phyloP scores from a whole-genome alignment of 2,113 vertebrate genomes.

The Salvator merianae region DNA sequence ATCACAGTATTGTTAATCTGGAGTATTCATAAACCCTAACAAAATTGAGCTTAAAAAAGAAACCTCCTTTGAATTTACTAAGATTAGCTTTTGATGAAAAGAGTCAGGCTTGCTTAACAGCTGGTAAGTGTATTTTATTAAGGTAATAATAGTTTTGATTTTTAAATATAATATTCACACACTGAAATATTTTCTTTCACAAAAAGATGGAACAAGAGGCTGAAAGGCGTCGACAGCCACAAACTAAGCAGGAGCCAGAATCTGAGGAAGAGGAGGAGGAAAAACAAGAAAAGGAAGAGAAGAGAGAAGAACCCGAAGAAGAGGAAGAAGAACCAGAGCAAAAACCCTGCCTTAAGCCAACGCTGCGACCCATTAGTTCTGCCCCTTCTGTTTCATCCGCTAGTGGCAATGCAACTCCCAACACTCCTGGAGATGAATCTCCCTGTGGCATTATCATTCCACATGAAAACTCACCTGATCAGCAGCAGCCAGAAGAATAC shows the following conservation, averaged over 20 bases:
- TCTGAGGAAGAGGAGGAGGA: constrained; percentile 86
- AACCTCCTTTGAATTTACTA: not conserved
- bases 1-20: constrained; percentile 9
- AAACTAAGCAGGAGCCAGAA: constrained; percentile 87
- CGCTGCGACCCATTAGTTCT: constrained; percentile 92
- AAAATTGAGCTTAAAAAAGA: not conserved
- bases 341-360: constrained; percentile 94
- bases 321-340: constrained; percentile 84
- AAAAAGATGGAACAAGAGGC: constrained; percentile 98
- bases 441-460: constrained; percentile 99
- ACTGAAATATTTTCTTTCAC: constrained; percentile 21
- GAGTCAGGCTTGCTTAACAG: constrained; percentile 2
- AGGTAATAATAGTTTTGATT: not conserved
- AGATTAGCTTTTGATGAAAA: not conserved
- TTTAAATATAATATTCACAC: not conserved
- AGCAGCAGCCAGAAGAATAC: constrained; percentile 90
- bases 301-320: constrained; percentile 86
- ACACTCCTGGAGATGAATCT: constrained; percentile 93
- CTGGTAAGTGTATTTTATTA: not conserved
- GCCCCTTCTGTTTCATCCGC: constrained; percentile 94
- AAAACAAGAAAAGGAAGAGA: constrained; percentile 88
- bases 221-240: constrained; percentile 91
- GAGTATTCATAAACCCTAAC: not conserved
- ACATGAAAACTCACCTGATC: constrained; percentile 95
- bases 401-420: constrained; percentile 92